These are phyloP conservation scores for Pachyramphus minor DNA, from an alignment of 2,113 vertebrate genomes.

Conservation along the genomic window DNA sequence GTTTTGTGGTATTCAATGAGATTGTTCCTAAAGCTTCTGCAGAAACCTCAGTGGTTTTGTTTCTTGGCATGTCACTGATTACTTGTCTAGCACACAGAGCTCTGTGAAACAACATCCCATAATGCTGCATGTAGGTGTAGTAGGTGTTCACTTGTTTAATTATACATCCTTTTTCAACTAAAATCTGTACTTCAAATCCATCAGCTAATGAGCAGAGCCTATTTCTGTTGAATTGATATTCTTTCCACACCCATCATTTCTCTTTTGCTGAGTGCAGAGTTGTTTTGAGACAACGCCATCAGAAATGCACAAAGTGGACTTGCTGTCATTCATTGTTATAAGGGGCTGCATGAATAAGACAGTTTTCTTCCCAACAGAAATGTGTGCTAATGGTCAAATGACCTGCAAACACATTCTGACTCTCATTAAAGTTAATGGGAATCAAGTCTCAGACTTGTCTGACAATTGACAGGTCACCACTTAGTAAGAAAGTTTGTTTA, in stretches of 20 bases:
- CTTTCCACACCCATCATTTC: not conserved
- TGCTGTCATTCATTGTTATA: not conserved
- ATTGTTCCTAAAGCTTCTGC: not conserved
- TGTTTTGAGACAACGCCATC: not conserved
- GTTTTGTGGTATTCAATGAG: not conserved
- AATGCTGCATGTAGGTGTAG: not conserved
- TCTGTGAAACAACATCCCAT: not conserved
- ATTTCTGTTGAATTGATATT: not conserved
- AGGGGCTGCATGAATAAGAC: not conserved
- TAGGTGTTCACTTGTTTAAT: not conserved
- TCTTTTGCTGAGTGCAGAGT: not conserved
- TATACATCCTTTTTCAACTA: not conserved
- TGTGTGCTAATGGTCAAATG: not conserved
- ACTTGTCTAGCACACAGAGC: not conserved
- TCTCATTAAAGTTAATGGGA: conserved; percentile 14
- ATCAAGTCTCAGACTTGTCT: not conserved
- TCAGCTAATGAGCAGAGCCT: not conserved
- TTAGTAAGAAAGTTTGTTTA: not conserved
- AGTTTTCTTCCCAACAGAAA: not conserved
- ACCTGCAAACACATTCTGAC: not conserved
- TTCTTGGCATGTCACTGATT: not conserved
- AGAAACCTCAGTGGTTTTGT: not conserved
- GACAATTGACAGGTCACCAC: not conserved
- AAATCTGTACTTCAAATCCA: not conserved
- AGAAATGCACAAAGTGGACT: not conserved